phyloP scores from a whole-genome alignment of 2,888 invertebrate genomes.

The Leucozona laternaria region DNA sequence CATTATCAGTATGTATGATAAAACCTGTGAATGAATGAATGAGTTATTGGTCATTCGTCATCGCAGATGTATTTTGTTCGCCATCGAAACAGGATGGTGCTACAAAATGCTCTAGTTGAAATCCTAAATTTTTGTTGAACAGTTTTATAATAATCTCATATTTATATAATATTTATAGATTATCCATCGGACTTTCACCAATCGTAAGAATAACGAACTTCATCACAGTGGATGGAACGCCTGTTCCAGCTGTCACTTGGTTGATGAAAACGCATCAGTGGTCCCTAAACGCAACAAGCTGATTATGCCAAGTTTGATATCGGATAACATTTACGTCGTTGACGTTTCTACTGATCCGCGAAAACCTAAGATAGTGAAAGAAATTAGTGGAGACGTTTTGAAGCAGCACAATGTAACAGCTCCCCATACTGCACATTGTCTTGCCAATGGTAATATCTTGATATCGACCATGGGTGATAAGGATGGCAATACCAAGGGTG shows the following conservation, averaged over 20 bases:
- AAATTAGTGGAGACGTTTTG: slow-evolving; percentile 92
- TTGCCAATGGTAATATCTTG: slow-evolving; percentile 96
- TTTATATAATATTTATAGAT: slow-evolving; percentile 86
- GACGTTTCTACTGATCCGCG: slow-evolving; percentile 90
- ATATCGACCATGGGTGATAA: slow-evolving; percentile 97
- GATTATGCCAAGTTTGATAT: slow-evolving; percentile 92
- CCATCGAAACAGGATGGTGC: too few relatives aligned
- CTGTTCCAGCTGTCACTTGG: slow-evolving; percentile 94
- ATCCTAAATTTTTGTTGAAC: too few relatives aligned
- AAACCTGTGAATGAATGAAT: too few relatives aligned
- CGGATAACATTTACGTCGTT: slow-evolving; percentile 92
- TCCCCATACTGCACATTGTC: slow-evolving; percentile 97
- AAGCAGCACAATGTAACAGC: slow-evolving; percentile 90
- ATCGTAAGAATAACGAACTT: slow-evolving; percentile 92
- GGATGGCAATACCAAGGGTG: slow-evolving; percentile 92
- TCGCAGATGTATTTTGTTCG: too few relatives aligned
- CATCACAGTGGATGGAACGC: slow-evolving; percentile 99
- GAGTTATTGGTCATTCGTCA: too few relatives aligned
- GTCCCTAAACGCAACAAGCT: slow-evolving; percentile 89
- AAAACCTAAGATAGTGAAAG: slow-evolving; percentile 90
- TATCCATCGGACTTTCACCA: slow-evolving; percentile 92
- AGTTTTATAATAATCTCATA: neutral
- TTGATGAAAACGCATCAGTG: slow-evolving; percentile 81
- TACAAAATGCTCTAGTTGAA: too few relatives aligned
- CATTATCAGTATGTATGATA: too few relatives aligned